These are phyloP conservation scores for Myrmophylax atrothorax DNA, from an alignment of 2,113 vertebrate genomes.

Conservation along the genomic window DNA sequence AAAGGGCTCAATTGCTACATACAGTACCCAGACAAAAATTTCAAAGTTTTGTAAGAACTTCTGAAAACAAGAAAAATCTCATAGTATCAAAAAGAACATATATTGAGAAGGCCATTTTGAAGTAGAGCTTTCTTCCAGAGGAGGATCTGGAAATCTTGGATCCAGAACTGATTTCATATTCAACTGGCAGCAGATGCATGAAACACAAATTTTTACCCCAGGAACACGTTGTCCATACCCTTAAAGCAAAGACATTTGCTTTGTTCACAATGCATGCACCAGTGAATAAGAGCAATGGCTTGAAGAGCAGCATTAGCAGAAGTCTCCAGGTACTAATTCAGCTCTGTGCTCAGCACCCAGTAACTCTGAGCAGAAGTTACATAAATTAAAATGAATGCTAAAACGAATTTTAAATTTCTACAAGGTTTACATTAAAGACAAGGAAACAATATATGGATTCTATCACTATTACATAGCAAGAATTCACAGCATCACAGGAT, in stretches of 20 bases:
- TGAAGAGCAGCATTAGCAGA: neutral
- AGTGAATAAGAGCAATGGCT: neutral
- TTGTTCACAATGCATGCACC: neutral
- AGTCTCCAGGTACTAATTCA: neutral
- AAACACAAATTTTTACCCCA: neutral
- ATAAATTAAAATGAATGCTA: neutral
- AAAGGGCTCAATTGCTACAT: neutral
- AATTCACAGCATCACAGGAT: neutral
- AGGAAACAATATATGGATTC: neutral
- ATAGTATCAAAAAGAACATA: neutral
- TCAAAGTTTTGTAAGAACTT: neutral
- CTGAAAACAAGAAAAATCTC: neutral
- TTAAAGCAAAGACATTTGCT: neutral
- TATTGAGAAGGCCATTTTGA: neutral
- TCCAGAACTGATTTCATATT: neutral
- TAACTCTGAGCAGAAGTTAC: neutral
- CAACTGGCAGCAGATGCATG: neutral
- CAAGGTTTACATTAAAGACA: neutral
- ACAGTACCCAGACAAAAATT: neutral
- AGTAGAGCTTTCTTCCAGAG: neutral
- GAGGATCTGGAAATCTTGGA: neutral
- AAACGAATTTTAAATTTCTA: neutral
- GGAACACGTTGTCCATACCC: neutral
- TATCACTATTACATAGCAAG: neutral
- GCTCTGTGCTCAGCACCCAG: neutral